phyloP scores from a whole-genome alignment of 2,797 vertebrate species.

The Hyperoplus lanceolatus region DNA sequence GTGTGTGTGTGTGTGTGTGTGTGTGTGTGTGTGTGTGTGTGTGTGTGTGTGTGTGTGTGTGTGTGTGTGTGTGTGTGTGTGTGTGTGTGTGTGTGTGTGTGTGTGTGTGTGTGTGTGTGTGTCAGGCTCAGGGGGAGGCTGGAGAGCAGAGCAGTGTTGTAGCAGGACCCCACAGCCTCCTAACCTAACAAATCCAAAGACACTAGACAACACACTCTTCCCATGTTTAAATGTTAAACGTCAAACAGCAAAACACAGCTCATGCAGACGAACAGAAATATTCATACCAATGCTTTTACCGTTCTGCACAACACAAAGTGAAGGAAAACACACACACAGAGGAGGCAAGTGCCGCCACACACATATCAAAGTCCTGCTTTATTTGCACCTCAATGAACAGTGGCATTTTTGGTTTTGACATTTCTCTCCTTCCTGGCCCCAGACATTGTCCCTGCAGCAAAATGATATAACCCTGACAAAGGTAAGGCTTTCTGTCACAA shows the following conservation, averaged over 20 bases:
- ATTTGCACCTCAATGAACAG: constrained; percentile 57
- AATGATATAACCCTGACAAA: constrained; percentile 68
- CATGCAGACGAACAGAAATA: constrained; percentile 9
- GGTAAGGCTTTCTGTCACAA: constrained; percentile 75
- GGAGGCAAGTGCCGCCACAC: constrained; percentile 27
- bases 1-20: background rate
- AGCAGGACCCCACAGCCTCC: constrained; percentile 40
- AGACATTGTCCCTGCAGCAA: constrained; percentile 55
- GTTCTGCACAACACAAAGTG: constrained; percentile 4
- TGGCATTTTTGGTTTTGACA: constrained; percentile 63
- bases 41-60: background rate
- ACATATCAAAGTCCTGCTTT: constrained; percentile 44
- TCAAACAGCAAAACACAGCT: constrained; percentile 22
- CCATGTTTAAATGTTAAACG: constrained; percentile 1
- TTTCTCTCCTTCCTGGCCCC: constrained; percentile 53
- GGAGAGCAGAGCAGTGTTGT: constrained; percentile 26
- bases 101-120: background rate
- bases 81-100: background rate
- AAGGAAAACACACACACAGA: constrained; percentile 21
- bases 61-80: no score
- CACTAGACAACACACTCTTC: constrained; percentile 20
- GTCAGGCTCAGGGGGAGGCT: constrained; percentile 11
- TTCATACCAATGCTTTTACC: constrained; percentile 7
- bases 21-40: constrained; percentile 7
- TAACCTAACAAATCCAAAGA: constrained; percentile 47